Base-by-base conservation (phyloP, 2,113 vertebrate species). In the Heterotilapia buettikoferi region DNA sequence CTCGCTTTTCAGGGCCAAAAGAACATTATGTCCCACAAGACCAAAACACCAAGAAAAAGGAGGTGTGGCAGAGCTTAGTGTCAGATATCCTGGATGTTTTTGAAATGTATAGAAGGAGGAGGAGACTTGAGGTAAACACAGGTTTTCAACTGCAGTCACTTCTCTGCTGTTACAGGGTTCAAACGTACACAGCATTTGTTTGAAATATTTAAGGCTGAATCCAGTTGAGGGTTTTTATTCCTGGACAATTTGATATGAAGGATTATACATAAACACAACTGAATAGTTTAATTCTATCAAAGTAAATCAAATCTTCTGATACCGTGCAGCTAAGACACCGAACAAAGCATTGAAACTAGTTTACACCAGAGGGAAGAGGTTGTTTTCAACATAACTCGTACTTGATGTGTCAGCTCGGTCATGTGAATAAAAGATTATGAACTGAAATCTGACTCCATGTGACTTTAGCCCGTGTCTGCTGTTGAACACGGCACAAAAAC, bases 11-110 rank as follows among this genome's bases (percentile, higher is more conserved):
- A 59, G 24, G 6, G 68, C 71, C 10, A 36, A 93, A 91, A 83
- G 95, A 92, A 96, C 95, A 94, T 18, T 4, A 66, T 89, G 95
- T 96, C 52, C 93, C 66, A 36, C 12, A 18, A 87, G 80, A 4
- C 31, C 82, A 87, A 50, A 92, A 89, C 85, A 82, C 38, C 59
- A 43, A 56, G 54, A 52, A 68, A 84, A 19, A 54, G 53, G 21
- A 36, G 43, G 18, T 26, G 83, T 63, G 66, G 56, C 13, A 2
- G 45, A 21, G 56, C 50, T 86, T 3, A 2, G 57, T 68, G 38
- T 90, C 86, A 54, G 53, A 86, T 83, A 31, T 86, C 54, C 14
- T 50, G 52, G 9, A 88, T 54, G 14, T 43, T 24, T 53, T 21
- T 47, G 33, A 89, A 85, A 91, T 78, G 82, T 73, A 88, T 11